Conservation (phyloP, 2,797 vertebrate species). For the Enteromius trimaculatus region DNA sequence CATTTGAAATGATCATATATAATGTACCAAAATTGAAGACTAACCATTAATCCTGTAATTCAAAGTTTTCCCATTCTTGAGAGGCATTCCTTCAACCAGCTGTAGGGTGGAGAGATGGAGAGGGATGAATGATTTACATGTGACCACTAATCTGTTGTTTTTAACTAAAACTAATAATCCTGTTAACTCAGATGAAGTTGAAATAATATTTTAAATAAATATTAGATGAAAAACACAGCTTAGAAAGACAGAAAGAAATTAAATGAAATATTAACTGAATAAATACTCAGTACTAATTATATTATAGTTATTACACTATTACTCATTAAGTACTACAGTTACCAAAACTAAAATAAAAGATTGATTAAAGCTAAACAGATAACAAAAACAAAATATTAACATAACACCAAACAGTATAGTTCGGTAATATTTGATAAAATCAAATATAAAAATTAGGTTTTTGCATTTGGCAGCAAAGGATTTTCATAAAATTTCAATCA, state of each 20-base stretch:
- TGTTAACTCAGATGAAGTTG: not conserved
- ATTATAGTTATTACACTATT: not conserved
- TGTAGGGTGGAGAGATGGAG: conserved; percentile 65
- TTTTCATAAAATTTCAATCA: not conserved
- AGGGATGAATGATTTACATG: not conserved
- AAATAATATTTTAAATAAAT: not conserved
- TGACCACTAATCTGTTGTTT: not conserved
- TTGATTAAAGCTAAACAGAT: not conserved
- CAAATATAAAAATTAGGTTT: too few species aligned
- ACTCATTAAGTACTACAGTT: not conserved
- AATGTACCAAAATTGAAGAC: not conserved
- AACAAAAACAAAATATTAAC: not conserved
- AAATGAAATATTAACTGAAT: not conserved
- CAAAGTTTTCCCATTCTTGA: conserved; percentile 82
- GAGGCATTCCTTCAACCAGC: conserved; percentile 88
- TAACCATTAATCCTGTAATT: conserved; percentile 93
- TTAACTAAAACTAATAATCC: not conserved
- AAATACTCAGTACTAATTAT: not conserved
- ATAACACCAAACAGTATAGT: not conserved
- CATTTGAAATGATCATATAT: not conserved
- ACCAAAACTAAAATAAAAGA: not conserved
- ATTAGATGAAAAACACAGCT: not conserved
- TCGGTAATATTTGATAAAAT: not conserved
- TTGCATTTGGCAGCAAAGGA: not conserved
- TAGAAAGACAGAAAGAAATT: not conserved